Evolutionary conservation across 2,113 vertebrate genomes (phyloP), one percentile per base, ranked within the genome.

Genomic region (Myotis davidii): DNA sequence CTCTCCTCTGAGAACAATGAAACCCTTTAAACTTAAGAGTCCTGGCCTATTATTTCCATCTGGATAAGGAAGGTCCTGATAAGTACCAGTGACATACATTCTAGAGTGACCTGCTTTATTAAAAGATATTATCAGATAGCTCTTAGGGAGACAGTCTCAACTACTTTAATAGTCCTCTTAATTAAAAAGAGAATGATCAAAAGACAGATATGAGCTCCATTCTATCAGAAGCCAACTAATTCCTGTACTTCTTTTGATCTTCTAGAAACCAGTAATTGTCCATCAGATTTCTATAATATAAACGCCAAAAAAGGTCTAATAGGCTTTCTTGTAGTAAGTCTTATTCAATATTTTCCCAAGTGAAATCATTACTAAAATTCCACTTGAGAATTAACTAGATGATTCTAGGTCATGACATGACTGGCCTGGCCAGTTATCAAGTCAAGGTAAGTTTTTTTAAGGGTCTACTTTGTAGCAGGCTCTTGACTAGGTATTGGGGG

Each of bases 101-200:
- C 85, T 42, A 45, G 81, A 84, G 86, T 20, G 70, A 72, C 20
- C 5, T 18, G 12, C 50, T 84, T 95, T 94, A 96, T 85, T 90
- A 81, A 92, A 88, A 96, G 88, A 86, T 90, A 90, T 79, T 85
- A 96, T 79, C 92, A 92, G 32, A 7, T 27, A 39, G 39, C 54
- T 64, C 39, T 50, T 14, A 95, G 88, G 21, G 34, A 45, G 32
- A n/a, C 50, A 72, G 25, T 74, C 52, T 79, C 88, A 91, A 88
- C 1, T 32, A 89, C 8, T 90, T 97, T 81, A 96, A 89, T 25
- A 65, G 76, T n/a, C 25, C 65, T 74, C 48, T 91, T 90, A 91
- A 97, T 96, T 96, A 84, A 96, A 96, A 88, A 85, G 73, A 88
- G 18, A 59, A 64, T 74, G 90, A 94, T 96, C 83, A 95, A 94